Evolutionary conservation across 2,113 vertebrate genomes (phyloP).

Genomic region (Okapia johnstoni): DNA sequence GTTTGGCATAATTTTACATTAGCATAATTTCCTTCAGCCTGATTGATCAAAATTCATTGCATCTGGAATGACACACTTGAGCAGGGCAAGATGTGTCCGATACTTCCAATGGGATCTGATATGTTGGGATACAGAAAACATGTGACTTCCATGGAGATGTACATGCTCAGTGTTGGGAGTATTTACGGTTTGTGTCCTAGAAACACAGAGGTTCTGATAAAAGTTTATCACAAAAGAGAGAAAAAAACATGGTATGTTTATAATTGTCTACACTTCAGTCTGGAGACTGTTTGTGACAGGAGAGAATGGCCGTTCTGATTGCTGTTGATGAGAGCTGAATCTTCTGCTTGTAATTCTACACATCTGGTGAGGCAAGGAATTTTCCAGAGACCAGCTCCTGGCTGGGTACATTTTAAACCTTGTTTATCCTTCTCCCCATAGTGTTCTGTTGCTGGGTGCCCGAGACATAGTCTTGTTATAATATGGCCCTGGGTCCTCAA

Average conservation of each 20-base stretch:
- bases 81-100: not conserved
- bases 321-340: not conserved
- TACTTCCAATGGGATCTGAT: not conserved
- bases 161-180: not conserved
- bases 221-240: not conserved
- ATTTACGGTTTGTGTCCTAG: not conserved
- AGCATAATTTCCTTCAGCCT: not conserved
- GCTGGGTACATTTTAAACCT: not conserved
- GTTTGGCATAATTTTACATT: constrained; percentile 1
- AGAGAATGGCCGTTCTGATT: not conserved
- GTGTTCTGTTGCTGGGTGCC: not conserved
- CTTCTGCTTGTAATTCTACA: not conserved
- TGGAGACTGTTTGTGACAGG: not conserved
- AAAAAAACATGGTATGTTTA: not conserved
- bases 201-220: not conserved
- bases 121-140: not conserved
- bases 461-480: not conserved
- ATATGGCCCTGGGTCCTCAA: rapidly evolving
- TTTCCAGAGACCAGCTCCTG: not conserved
- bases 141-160: not conserved
- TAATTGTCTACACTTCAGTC: not conserved
- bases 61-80: not conserved
- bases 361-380: not conserved
- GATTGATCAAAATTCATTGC: not conserved
- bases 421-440: not conserved